Conservation (phyloP, 2,888 invertebrate genomes). For the Cancer borealis region DNA sequence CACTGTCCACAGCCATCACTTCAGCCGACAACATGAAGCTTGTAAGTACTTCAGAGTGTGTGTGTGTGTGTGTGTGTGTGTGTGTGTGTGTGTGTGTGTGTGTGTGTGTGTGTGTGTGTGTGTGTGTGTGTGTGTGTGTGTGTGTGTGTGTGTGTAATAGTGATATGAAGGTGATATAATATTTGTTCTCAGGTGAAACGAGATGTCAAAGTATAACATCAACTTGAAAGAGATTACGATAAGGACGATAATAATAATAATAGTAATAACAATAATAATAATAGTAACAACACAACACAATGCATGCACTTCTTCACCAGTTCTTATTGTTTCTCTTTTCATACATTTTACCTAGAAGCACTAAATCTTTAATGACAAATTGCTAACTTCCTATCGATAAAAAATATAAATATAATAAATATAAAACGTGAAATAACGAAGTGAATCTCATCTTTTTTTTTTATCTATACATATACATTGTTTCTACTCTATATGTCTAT, state of each 20-base stretch:
- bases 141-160: not conserved
- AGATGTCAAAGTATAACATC: not conserved
- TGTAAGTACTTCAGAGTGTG: not conserved
- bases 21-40: slow-evolving; percentile 16
- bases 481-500: not conserved
- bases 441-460: not conserved
- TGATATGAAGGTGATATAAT: no score
- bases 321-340: not conserved
- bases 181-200: not conserved
- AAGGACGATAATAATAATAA: slow-evolving; percentile 17
- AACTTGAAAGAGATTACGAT: not conserved
- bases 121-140: not conserved
- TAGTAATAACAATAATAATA: slow-evolving; percentile 31
- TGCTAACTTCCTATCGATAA: not conserved
- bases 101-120: not conserved
- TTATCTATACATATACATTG: not conserved
- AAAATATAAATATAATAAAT: not conserved
- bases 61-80: not conserved
- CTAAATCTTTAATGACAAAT: not conserved
- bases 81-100: not conserved
- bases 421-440: not conserved
- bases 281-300: not conserved
- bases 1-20: not conserved
- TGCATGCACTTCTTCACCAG: not conserved
- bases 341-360: not conserved